Conservation (phyloP, 2,797 vertebrate genomes). For the Poeciliopsis turneri region DNA sequence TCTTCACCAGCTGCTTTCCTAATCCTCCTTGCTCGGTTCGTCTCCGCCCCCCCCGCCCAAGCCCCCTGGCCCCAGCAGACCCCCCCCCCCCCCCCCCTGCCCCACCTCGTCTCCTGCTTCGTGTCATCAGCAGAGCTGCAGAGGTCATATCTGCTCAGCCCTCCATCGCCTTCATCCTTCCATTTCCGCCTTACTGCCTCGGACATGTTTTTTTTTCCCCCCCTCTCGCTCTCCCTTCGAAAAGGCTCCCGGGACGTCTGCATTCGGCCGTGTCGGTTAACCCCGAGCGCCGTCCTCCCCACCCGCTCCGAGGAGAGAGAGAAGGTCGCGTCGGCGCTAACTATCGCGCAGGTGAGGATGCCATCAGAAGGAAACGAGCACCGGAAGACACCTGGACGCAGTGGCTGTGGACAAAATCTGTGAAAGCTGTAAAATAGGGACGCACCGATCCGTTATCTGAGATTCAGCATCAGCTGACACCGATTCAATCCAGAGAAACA, state of each 20-base stretch:
- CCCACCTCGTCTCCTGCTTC: slow-evolving; percentile 52
- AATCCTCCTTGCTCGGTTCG: slow-evolving; percentile 65
- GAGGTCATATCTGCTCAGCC: slow-evolving; percentile 56
- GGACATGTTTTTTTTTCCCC: background rate
- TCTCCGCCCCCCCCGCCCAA: slow-evolving; percentile 17
- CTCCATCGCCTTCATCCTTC: slow-evolving; percentile 28
- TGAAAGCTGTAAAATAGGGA: no score
- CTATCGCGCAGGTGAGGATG: slow-evolving; percentile 1
- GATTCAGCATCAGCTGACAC: no score
- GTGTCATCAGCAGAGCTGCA: slow-evolving; percentile 57
- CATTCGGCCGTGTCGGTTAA: slow-evolving; percentile 43
- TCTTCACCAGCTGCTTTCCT: slow-evolving; percentile 66
- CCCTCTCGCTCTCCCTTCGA: slow-evolving; percentile 12
- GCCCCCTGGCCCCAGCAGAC: no score
- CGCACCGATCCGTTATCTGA: no score
- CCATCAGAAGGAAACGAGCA: background rate
- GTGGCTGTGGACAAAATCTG: background rate
- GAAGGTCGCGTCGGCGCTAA: slow-evolving; percentile 21
- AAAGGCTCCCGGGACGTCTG: slow-evolving; percentile 38
- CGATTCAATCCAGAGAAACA: no score
- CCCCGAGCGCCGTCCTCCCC: slow-evolving; percentile 49
- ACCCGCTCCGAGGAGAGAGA: slow-evolving; percentile 14
- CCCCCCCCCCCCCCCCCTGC: background rate
- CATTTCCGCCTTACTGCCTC: slow-evolving; percentile 35
- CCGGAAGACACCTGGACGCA: background rate